These are phyloP conservation scores for Beris morrisii DNA, from an alignment of 2,888 invertebrate species.

Conservation along the genomic window DNA sequence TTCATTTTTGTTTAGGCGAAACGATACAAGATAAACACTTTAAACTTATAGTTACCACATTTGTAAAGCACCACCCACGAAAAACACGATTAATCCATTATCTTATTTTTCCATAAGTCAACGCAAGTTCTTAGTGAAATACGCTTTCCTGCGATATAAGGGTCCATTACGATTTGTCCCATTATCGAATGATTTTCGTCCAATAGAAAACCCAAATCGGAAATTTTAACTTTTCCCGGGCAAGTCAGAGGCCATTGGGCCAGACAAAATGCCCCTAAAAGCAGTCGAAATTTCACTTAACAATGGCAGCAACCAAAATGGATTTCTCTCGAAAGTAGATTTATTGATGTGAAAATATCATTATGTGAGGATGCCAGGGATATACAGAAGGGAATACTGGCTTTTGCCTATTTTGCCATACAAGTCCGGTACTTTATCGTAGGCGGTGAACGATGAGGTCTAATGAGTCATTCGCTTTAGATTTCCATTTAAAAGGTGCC, in stretches of 20 bases:
- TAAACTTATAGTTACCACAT: too few relatives aligned
- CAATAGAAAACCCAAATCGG: not conserved
- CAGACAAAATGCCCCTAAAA: constrained; percentile 18
- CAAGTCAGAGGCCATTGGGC: not conserved
- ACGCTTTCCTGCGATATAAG: constrained; percentile 1
- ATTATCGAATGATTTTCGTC: not conserved
- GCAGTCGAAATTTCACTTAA: constrained; percentile 25
- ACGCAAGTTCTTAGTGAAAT: not conserved
- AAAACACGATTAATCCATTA: constrained; percentile 26
- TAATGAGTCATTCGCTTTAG: constrained; percentile 26
- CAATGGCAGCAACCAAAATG: constrained; percentile 18
- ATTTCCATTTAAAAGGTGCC: constrained; percentile 19
- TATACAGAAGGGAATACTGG: not conserved
- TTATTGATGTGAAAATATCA: constrained; percentile 29
- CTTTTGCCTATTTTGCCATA: not conserved
- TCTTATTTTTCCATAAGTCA: not conserved
- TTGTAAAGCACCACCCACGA: too few relatives aligned
- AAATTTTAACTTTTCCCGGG: constrained; percentile 19
- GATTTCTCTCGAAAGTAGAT: constrained; percentile 23
- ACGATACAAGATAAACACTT: too few relatives aligned
- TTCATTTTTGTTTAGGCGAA: too few relatives aligned
- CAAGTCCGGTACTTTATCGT: not conserved
- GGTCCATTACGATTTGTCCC: constrained; percentile 11
- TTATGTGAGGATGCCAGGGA: not conserved
- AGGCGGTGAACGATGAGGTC: constrained; percentile 13